These are phyloP conservation scores for Etheostoma cragini DNA, from an alignment of 2,113 vertebrate genomes.

Conservation along the genomic window DNA sequence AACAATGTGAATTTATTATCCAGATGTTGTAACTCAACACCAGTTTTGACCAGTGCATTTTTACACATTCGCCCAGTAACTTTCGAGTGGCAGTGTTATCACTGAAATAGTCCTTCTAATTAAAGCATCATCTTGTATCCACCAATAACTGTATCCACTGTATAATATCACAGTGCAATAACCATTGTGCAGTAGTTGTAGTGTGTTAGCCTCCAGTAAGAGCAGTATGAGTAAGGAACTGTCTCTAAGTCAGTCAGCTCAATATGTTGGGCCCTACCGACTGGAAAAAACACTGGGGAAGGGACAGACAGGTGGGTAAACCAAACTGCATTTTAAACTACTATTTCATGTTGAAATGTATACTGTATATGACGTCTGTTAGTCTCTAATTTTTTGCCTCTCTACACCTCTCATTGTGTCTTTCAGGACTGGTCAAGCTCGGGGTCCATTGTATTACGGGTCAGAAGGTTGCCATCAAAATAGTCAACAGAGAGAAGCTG, in stretches of 20 bases:
- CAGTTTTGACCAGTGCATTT: slow-evolving; percentile 15
- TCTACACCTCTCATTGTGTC: slow-evolving; percentile 4
- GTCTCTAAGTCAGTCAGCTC: slow-evolving; percentile 85
- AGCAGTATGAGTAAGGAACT: slow-evolving; percentile 87
- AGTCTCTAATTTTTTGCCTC: not conserved
- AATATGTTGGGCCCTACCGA: slow-evolving; percentile 87
- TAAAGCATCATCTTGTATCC: slow-evolving; percentile 43
- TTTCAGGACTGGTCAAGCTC: slow-evolving; percentile 91
- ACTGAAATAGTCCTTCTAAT: slow-evolving; percentile 21
- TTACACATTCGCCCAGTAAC: slow-evolving; percentile 17
- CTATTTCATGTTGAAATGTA: not conserved
- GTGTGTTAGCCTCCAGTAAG: slow-evolving; percentile 57
- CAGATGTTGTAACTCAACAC: slow-evolving; percentile 41
- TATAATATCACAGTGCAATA: slow-evolving; percentile 69
- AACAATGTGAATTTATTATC: slow-evolving; percentile 31
- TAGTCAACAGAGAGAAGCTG: slow-evolving; percentile 94
- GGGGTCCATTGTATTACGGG: slow-evolving; percentile 93
- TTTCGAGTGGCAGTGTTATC: slow-evolving; percentile 43
- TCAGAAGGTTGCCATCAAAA: slow-evolving; percentile 96
- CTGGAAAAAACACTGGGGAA: slow-evolving; percentile 87
- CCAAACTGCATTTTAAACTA: not conserved
- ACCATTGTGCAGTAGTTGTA: slow-evolving; percentile 54
- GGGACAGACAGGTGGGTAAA: slow-evolving; percentile 85
- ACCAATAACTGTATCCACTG: slow-evolving; percentile 48
- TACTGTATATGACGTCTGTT: not conserved